phyloP scores from a whole-genome alignment of 2,888 invertebrate genomes.

The Allolobophora icterica region DNA sequence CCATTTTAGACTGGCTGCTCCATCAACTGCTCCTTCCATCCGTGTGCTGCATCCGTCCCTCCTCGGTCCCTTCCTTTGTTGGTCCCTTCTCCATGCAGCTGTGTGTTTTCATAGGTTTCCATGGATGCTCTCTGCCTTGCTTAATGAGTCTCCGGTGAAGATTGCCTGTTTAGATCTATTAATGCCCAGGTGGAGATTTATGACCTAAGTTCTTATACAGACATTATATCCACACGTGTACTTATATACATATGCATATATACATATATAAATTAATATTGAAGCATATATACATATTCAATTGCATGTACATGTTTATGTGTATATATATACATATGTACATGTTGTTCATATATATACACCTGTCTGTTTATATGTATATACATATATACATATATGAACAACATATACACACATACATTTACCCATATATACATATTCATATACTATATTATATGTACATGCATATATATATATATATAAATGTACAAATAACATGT shows the following conservation, averaged over 20 bases:
- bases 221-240: neutral
- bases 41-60: neutral
- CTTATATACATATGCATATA: neutral
- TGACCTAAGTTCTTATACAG: neutral
- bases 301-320: no score
- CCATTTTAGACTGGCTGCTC: slow-evolving; percentile 17
- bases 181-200: slow-evolving; percentile 3
- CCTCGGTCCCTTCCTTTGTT: neutral
- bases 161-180: slow-evolving; percentile 4
- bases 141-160: neutral
- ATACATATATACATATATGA: no score
- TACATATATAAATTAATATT: neutral
- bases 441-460: no score
- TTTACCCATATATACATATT: no score
- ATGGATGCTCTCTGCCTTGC: neutral
- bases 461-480: no score
- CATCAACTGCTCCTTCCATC: neutral
- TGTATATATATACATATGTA: no score
- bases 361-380: no score
- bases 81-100: slow-evolving; percentile 1
- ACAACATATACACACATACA: no score
- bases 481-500: no score
- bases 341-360: no score
- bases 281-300: no score
- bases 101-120: neutral